Conservation (phyloP, 2,113 vertebrate species). For the Tor tambroides region DNA sequence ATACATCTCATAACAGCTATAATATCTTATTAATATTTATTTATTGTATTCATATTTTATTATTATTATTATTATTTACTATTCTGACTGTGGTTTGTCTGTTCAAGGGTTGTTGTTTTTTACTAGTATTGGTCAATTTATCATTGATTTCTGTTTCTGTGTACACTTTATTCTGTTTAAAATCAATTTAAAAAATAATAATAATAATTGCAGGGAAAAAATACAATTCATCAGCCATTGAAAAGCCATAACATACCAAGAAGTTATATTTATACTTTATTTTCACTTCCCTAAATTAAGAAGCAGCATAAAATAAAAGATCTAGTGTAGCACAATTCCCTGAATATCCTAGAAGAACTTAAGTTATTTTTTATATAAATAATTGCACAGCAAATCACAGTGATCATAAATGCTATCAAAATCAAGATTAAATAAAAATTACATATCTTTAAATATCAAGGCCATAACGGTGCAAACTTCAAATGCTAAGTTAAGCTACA, state of each 20-base stretch:
- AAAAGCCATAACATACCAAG: not conserved
- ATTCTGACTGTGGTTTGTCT: too few relatives aligned
- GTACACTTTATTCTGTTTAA: too few relatives aligned
- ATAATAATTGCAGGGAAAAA: too few relatives aligned
- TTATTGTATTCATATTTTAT: too few relatives aligned
- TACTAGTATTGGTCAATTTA: too few relatives aligned
- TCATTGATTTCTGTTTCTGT: too few relatives aligned
- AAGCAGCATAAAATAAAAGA: not conserved
- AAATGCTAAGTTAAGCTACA: not conserved
- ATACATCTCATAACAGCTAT: too few relatives aligned
- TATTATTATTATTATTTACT: too few relatives aligned
- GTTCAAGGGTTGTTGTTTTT: too few relatives aligned
- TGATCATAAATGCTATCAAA: not conserved
- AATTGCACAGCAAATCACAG: constrained; percentile 17
- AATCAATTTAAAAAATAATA: too few relatives aligned
- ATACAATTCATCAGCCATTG: not conserved
- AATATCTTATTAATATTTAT: too few relatives aligned
- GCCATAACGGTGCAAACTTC: constrained; percentile 5
- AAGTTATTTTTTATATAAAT: not conserved
- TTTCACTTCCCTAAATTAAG: not conserved
- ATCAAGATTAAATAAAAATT: not conserved
- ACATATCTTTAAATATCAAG: not conserved
- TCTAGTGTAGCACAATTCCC: constrained; percentile 8
- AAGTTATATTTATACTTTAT: not conserved
- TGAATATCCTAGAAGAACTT: not conserved